Evolutionary conservation across 2,888 invertebrate genomes (phyloP).

Genomic region (Hermodice carunculata): DNA sequence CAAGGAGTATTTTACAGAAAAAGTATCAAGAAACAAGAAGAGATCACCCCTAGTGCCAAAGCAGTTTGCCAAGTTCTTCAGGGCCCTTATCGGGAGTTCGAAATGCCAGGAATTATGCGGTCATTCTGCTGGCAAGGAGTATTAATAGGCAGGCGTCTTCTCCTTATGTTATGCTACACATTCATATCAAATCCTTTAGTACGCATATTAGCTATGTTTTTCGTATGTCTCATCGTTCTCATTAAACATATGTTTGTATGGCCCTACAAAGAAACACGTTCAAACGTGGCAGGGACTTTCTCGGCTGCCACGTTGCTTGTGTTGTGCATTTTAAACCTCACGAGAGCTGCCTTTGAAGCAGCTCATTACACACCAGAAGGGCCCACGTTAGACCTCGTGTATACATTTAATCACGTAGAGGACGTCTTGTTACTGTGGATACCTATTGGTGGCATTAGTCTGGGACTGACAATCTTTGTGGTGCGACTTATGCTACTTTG

Average conservation of each 20-base stretch:
- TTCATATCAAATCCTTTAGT: not conserved
- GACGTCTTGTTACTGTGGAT: conserved; percentile 5
- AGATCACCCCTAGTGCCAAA: not conserved
- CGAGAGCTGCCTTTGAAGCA: conserved; percentile 8
- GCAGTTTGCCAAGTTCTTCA: not conserved
- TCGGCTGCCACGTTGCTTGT: not conserved
- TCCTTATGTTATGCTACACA: not conserved
- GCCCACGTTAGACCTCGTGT: not conserved
- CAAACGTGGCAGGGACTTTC: not conserved
- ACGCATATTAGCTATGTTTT: not conserved
- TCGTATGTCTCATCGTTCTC: not conserved
- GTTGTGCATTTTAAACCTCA: not conserved
- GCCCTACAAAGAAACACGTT: conserved; percentile 1
- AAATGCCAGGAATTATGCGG: conserved; percentile 9
- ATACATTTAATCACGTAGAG: conserved; percentile 4
- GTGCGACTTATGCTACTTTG: too few species aligned
- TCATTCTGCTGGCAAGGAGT: conserved; percentile 11
- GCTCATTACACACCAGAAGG: conserved; percentile 7
- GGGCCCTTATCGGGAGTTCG: conserved; percentile 8
- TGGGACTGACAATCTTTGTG: not conserved
- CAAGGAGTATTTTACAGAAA: not conserved
- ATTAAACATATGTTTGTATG: not conserved
- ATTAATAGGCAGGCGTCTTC: not conserved
- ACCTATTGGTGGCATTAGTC: not conserved
- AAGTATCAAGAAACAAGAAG: not conserved